Base-by-base conservation (phyloP, 2,113 vertebrate species). In the Petroica traversi region DNA sequence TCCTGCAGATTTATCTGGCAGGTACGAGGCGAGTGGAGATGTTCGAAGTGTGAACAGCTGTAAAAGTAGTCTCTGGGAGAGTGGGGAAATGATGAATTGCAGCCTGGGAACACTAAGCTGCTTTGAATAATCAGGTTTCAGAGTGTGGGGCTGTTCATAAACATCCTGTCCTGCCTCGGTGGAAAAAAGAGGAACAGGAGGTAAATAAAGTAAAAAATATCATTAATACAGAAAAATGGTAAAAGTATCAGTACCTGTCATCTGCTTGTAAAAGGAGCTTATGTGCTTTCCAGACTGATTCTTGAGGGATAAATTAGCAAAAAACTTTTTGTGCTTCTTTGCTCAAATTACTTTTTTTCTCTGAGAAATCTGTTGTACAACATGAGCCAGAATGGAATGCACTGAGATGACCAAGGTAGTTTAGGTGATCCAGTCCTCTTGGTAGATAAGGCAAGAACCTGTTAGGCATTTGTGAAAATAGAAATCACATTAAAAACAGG, bases 61-160 rank as follows among this genome's bases (percentile, higher is more conserved):
- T 92, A 88, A 71, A 96, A 93, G 88, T 93, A 77, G 51, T 74
- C 74, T 95, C 54, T 74, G 46, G 75, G 92, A 96, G 88, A 85
- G 59, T 14, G 84, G 85, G 84, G n/a, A 94, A 83, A 52, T 93
- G 93, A 94, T 95, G 72, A 82, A 74, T 77, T 88, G 83, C 87
- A 55, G 72, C 52, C 64, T 95, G 73, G 72, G 54, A 93, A 55
- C 82, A 75, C 59, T 80, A 78, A 83, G 89, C 76, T 90, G 94
- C 89, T 96, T 94, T 88, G 68, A 94, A 94, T 95, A 96, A 96
- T 97, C 90, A 93, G 55, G 57, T 95, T 92, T 91, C 66, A 75
- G 92, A 68, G 45, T 69, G n/a, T 64, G 40, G 76, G 62, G 68
- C 78, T 96, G 86, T 92, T 78, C 66, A 46, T 84, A 82, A 95